Conservation (phyloP, 2,797 vertebrate species). For the Characodon lateralis region DNA sequence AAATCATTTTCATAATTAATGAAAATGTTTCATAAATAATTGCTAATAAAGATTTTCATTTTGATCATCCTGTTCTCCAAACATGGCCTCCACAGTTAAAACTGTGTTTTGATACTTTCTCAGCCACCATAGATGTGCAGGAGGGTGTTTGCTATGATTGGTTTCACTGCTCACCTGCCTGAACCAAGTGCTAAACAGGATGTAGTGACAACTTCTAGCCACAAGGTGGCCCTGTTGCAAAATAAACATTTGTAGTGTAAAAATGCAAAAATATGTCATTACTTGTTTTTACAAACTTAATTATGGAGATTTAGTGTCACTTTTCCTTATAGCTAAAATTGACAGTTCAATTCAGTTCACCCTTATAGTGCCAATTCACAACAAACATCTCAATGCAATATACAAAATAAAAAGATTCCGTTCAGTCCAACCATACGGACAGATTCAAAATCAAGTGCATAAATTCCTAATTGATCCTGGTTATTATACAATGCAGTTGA, state of each 20-base stretch:
- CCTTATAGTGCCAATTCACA: background rate
- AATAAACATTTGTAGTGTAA: background rate
- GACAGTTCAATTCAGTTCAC: background rate
- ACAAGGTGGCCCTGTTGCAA: conserved; percentile 59
- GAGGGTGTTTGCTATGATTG: background rate
- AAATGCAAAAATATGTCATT: background rate
- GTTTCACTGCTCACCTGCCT: background rate
- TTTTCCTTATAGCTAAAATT: background rate
- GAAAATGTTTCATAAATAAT: background rate
- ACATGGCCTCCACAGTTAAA: background rate
- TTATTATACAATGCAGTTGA: too few relatives aligned
- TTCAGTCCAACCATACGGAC: too few relatives aligned
- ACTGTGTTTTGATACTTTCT: background rate
- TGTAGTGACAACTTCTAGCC: conserved; percentile 14
- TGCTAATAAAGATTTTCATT: background rate
- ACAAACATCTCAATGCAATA: background rate
- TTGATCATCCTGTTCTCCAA: background rate
- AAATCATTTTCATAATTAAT: background rate
- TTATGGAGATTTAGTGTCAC: background rate
- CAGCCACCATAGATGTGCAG: too few relatives aligned
- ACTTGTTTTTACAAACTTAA: background rate
- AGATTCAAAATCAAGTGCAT: too few relatives aligned
- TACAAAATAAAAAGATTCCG: too few relatives aligned
- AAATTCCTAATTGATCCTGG: too few relatives aligned
- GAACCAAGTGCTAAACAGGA: too few relatives aligned